phyloP scores from a whole-genome alignment of 2,888 invertebrate genomes.

The Anoplius nigerrimus region DNA sequence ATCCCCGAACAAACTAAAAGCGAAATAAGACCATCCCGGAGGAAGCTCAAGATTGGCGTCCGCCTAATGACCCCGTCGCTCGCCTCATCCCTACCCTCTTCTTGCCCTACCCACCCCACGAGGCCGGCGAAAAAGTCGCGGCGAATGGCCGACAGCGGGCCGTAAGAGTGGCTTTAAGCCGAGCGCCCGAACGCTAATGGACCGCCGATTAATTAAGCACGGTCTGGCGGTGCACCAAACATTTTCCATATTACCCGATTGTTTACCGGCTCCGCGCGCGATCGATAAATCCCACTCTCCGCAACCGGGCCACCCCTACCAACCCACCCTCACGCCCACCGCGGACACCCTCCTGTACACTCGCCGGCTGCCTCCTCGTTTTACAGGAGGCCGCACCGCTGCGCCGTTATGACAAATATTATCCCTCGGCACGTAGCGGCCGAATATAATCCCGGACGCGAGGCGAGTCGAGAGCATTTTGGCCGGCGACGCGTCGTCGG shows the following conservation, averaged over 20 bases:
- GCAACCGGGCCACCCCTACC: neutral
- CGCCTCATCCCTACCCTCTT: too few species aligned
- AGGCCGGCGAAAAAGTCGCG: too few species aligned
- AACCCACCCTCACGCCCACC: neutral
- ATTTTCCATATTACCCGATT: constrained; percentile 36
- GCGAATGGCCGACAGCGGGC: too few species aligned
- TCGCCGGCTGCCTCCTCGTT: constrained; percentile 22
- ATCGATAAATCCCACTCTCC: constrained; percentile 35
- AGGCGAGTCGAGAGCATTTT: neutral
- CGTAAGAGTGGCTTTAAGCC: constrained; percentile 31
- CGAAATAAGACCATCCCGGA: too few species aligned
- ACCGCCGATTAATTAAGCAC: constrained; percentile 54
- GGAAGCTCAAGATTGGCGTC: too few species aligned
- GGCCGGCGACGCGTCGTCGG: constrained; percentile 1
- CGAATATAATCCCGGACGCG: constrained; percentile 9
- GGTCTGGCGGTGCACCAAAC: constrained; percentile 48
- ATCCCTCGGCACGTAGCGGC: constrained; percentile 7
- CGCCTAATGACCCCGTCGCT: too few species aligned
- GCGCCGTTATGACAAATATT: constrained; percentile 36
- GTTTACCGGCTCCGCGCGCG: constrained; percentile 30
- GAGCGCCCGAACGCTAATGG: constrained; percentile 41
- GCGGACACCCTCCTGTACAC: neutral
- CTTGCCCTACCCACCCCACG: too few species aligned
- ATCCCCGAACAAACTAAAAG: too few species aligned
- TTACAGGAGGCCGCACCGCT: constrained; percentile 18